Evolutionary conservation across 2,113 vertebrate genomes (phyloP).

Genomic region (Alectura lathami): DNA sequence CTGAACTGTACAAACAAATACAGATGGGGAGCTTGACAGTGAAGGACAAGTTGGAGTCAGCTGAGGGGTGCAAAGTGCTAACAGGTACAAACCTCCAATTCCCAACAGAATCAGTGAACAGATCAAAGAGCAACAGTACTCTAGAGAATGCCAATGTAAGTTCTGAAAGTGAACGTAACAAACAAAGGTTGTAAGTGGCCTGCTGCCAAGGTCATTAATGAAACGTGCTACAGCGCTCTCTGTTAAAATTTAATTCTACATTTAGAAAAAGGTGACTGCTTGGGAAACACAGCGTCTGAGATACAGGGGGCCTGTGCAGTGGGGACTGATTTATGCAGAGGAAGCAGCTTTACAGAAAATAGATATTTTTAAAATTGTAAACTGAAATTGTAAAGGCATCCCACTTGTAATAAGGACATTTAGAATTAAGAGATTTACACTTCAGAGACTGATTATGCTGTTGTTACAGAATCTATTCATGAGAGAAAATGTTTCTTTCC

Average conservation of each 20-base stretch:
- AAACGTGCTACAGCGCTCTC: background rate
- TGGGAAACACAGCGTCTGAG: background rate
- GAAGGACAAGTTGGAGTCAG: background rate
- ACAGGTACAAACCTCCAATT: background rate
- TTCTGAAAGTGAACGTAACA: background rate
- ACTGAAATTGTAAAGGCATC: background rate
- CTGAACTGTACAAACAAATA: background rate
- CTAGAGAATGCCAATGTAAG: background rate
- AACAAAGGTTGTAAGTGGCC: rapidly evolving
- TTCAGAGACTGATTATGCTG: background rate
- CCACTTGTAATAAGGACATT: background rate
- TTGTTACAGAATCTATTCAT: background rate
- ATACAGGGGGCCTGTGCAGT: rapidly evolving
- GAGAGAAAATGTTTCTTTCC: background rate
- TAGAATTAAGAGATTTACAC: background rate
- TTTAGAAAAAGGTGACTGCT: background rate
- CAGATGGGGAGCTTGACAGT: background rate
- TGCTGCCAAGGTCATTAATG: background rate
- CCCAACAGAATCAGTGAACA: background rate
- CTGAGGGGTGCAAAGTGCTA: background rate
- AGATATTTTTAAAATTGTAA: background rate
- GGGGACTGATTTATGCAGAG: background rate
- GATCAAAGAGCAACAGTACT: background rate
- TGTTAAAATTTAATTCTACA: background rate
- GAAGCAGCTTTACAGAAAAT: background rate